phyloP scores from a whole-genome alignment of 2,888 invertebrate species.

The Polyommatus icarus region DNA sequence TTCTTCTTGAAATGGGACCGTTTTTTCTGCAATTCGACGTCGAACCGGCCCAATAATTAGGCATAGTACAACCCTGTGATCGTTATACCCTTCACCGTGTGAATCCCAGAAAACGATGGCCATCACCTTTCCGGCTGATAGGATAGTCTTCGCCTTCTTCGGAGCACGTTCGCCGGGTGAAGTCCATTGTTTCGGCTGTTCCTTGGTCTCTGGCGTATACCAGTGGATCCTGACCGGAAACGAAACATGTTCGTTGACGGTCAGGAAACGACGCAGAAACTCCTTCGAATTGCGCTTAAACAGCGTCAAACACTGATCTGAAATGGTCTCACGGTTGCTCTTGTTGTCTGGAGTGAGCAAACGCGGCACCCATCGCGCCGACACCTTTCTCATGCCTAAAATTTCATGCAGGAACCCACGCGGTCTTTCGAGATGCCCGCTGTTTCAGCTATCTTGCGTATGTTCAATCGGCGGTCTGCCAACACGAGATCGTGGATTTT shows the following conservation, averaged over 20 bases:
- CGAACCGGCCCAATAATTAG: no score
- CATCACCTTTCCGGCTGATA: slow-evolving; percentile 27
- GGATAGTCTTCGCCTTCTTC: slow-evolving; percentile 2
- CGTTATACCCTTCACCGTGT: no score
- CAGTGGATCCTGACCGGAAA: slow-evolving; percentile 49
- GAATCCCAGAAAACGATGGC: no score
- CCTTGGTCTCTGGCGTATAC: slow-evolving; percentile 45
- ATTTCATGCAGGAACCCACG: slow-evolving; percentile 43
- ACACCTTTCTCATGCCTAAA: slow-evolving; percentile 50
- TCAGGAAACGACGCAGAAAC: slow-evolving; percentile 46
- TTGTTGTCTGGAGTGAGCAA: slow-evolving; percentile 42
- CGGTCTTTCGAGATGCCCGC: slow-evolving; percentile 46
- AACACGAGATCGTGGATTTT: slow-evolving; percentile 47
- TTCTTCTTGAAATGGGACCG: not conserved
- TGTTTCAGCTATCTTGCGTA: slow-evolving; percentile 47
- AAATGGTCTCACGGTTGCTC: not conserved
- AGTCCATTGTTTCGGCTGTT: slow-evolving; percentile 42
- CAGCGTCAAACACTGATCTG: no score
- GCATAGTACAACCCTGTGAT: no score
- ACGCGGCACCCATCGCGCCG: slow-evolving; percentile 48
- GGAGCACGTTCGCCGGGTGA: slow-evolving; percentile 32
- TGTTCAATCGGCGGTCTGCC: slow-evolving; percentile 47
- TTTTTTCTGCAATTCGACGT: no score
- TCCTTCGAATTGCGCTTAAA: slow-evolving; percentile 41
- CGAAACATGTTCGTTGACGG: slow-evolving; percentile 49